Evolutionary conservation across 2,113 vertebrate genomes (phyloP), one percentile per base, ranked within the genome.

Genomic region (Prochilodus magdalenae): DNA sequence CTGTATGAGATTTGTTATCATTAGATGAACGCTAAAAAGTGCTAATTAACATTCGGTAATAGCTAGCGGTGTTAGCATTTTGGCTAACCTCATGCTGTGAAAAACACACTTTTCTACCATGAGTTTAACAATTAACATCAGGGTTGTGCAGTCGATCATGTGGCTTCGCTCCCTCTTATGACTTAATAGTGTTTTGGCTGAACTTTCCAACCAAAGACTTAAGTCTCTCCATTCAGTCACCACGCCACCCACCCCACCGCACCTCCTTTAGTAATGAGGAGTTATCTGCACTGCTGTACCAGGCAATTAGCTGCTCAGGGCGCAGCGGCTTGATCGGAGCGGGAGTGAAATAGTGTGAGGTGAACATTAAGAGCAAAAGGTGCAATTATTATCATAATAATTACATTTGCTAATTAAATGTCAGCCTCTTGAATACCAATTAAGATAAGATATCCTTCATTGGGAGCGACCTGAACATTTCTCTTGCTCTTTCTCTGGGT

Each of bases 401-500:
- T 84, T 76, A 74, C 49, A 44, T 72, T 65, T 72, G 65, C 14
- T 72, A 73, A 83, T 81, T 75, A 81, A 85, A 84, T 80, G 63
- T 51, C 62, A 40, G 22, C 44, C 26, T 57, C 53, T 80, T 81
- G 60, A 85, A 84, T 70, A 79, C 1, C 29, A 53, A 83, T 84
- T 72, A 77, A 79, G 55, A 80, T 62, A 47, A 82, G 15, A 72
- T 47, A 20, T 27, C 44, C 71, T 5, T 24, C 3, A 36, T 14
- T 30, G 53, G 57, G 47, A 29, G 33, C 29, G n/a, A n/a, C n/a
- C n/a, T 22, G 0, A 1, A 0, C 36, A 59, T 26, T 24, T 71
- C 57, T 60, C 15, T 55, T 55, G n/a, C 7, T 4, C 36, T 36
- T 55, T 55, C 13, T 55, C n/a, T n/a, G n/a, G 7, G 36, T 36